phyloP scores from a whole-genome alignment of 2,888 invertebrate species.

The Agrotis segetum region DNA sequence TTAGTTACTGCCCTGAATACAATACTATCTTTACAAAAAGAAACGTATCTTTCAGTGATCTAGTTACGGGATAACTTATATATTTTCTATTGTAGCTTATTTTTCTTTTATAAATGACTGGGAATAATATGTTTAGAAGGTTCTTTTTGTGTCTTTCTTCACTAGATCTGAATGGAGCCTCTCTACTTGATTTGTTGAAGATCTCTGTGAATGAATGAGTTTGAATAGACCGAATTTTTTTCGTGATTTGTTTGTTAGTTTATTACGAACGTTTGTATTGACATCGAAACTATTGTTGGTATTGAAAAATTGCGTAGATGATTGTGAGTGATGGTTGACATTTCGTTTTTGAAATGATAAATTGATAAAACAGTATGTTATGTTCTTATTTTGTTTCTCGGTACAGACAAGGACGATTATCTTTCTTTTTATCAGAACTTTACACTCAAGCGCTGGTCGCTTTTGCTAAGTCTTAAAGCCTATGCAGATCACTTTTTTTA shows the following conservation, averaged over 20 bases:
- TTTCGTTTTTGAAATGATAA: not conserved
- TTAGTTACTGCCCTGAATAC: slow-evolving; percentile 58
- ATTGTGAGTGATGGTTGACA: not conserved
- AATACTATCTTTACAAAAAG: slow-evolving; percentile 55
- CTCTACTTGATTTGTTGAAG: slow-evolving; percentile 37
- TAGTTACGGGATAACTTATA: slow-evolving; percentile 37
- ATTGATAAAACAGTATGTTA: not conserved
- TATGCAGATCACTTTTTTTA: too few species aligned
- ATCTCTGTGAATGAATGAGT: slow-evolving; percentile 22
- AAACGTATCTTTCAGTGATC: slow-evolving; percentile 24
- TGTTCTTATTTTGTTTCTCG: too few species aligned
- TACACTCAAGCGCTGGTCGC: too few species aligned
- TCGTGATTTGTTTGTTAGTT: slow-evolving; percentile 13
- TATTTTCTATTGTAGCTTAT: slow-evolving; percentile 56
- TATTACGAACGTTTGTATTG: slow-evolving; percentile 3
- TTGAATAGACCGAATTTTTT: slow-evolving; percentile 2
- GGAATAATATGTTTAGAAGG: slow-evolving; percentile 42
- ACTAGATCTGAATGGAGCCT: slow-evolving; percentile 33
- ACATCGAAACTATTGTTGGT: not conserved
- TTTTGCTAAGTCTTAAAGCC: too few species aligned
- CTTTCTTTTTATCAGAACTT: too few species aligned
- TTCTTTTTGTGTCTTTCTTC: slow-evolving; percentile 16
- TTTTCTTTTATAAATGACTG: slow-evolving; percentile 58
- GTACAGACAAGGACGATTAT: too few species aligned
- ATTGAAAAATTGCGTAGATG: not conserved